A percentile compares a stretch with the other conserved stretches of the same genome.
phyloP scores from a whole-genome alignment of 2,888 invertebrate genomes.

The Calliopum simillimum region DNA sequence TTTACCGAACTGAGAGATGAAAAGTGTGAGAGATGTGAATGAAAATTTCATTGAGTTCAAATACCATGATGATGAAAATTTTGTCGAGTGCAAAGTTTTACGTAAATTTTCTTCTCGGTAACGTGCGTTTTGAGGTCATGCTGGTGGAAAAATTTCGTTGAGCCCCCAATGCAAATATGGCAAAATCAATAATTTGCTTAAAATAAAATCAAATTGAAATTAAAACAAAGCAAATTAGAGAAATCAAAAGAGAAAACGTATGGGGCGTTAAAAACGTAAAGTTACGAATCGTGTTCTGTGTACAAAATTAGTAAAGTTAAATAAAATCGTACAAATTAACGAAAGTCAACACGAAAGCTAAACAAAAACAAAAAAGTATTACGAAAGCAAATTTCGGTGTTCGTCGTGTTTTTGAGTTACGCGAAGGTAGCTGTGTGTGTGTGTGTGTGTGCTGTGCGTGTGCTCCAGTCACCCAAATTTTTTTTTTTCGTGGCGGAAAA shows the following conservation, averaged over 20 bases:
- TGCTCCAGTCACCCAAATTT: conserved; percentile 65
- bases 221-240: conserved; percentile 1
- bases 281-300: conserved; percentile 35
- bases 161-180: background rate
- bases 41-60: background rate
- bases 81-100: background rate
- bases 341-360: conserved; percentile 15
- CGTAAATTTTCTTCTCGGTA: conserved; percentile 16
- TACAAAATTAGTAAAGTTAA: conserved; percentile 36
- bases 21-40: background rate
- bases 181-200: background rate
- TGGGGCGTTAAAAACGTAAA: background rate
- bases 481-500: conserved; percentile 35
- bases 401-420: background rate
- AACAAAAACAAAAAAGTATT: conserved; percentile 27
- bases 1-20: background rate
- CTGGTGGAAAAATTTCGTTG: conserved; percentile 1
- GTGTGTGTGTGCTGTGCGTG: background rate
- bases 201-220: conserved; percentile 7
- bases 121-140: conserved; percentile 51
- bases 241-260: background rate
- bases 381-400: background rate
- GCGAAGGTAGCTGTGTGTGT: background rate
- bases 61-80: background rate
- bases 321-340: conserved; percentile 15